phyloP scores from a whole-genome alignment of 2,888 invertebrate species.

The Sphaeridia pumilis region DNA sequence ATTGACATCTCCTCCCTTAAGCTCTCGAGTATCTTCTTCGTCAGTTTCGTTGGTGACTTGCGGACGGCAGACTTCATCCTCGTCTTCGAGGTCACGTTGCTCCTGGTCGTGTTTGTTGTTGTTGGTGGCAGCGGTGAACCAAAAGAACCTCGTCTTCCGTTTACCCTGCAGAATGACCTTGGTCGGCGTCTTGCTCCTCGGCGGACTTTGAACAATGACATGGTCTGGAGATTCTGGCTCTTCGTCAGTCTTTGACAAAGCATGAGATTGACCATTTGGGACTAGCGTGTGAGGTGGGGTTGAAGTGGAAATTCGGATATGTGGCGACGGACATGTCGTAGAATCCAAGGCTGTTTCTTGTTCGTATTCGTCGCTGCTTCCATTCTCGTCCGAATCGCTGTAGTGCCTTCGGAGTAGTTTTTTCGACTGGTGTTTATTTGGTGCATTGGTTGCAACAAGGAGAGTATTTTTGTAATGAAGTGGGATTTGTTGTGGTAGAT shows the following conservation, averaged over 20 bases:
- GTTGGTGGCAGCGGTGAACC: no score
- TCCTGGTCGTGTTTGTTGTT: no score
- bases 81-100: not conserved
- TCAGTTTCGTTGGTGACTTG: constrained; percentile 13
- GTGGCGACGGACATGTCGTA: not conserved
- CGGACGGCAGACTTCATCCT: no score
- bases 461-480: no score
- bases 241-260: not conserved
- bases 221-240: not conserved
- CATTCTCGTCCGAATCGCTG: not conserved
- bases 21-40: not conserved
- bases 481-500: no score
- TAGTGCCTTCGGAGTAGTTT: not conserved
- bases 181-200: no score
- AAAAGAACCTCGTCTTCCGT: not conserved
- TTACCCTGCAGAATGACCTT: not conserved
- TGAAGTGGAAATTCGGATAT: not conserved
- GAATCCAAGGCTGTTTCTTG: not conserved
- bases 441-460: no score
- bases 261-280: not conserved
- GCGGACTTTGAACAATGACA: no score
- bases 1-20: not conserved
- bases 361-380: not conserved
- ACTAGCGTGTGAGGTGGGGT: no score
- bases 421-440: no score